Evolutionary conservation across 2,797 vertebrate genomes (phyloP).

Genomic region (Lagocephalus sceleratus): DNA sequence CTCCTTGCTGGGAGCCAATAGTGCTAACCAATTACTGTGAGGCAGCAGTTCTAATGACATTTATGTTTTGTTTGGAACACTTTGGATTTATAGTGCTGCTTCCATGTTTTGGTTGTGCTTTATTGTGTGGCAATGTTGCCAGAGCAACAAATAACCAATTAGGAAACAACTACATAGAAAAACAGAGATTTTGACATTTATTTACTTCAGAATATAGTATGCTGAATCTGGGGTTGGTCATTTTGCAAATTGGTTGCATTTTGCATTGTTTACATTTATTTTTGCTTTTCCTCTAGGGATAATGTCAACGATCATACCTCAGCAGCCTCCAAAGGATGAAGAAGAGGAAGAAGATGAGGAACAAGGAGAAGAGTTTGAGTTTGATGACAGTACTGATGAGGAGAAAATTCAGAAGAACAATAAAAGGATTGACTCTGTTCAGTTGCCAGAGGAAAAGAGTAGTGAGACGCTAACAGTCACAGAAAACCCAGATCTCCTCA

Average conservation of each 20-base stretch:
- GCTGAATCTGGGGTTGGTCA: no score
- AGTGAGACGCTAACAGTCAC: conserved; percentile 9
- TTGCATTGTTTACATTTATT: not conserved
- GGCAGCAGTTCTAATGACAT: no score
- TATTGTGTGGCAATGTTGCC: no score
- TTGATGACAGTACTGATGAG: conserved; percentile 64
- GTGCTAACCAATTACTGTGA: no score
- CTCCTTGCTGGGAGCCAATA: no score
- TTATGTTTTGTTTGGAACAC: no score
- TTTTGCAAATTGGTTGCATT: not conserved
- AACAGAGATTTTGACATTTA: no score
- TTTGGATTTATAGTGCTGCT: no score
- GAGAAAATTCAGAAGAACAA: conserved; percentile 31
- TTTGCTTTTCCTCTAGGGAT: conserved; percentile 27
- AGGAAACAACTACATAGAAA: no score
- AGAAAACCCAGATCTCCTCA: not conserved
- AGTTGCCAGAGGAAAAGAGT: not conserved
- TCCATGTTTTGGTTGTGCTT: no score
- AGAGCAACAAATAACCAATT: no score
- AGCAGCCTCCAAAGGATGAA: conserved; percentile 51
- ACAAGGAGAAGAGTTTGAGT: conserved; percentile 63
- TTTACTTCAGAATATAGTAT: no score
- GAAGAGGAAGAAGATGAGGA: conserved; percentile 71
- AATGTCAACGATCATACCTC: conserved; percentile 65
- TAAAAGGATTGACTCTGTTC: conserved; percentile 5